phyloP scores from a whole-genome alignment of 2,797 vertebrate genomes.

The Amniataba percoides region DNA sequence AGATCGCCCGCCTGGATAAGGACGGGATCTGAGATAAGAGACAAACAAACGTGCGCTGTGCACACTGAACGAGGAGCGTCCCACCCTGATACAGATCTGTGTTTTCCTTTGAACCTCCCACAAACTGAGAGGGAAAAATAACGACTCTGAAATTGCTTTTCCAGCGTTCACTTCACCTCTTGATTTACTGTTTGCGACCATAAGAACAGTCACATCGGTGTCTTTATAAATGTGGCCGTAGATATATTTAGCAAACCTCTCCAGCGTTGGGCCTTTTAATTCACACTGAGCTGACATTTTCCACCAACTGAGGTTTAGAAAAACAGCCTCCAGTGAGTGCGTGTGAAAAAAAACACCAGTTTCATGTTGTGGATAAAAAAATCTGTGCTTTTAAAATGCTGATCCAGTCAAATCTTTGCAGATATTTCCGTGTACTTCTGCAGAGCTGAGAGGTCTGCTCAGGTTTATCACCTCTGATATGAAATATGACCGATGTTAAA shows the following conservation, averaged over 20 bases:
- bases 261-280: not conserved
- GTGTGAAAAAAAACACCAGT: not conserved
- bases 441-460: not conserved
- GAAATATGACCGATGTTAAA: not conserved
- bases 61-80: slow-evolving; percentile 21
- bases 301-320: not conserved
- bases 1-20: slow-evolving; percentile 52
- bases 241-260: not conserved
- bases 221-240: not conserved
- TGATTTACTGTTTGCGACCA: not conserved
- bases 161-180: not conserved
- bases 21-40: slow-evolving; percentile 49
- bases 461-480: not conserved
- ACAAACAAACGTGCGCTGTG: slow-evolving; percentile 47
- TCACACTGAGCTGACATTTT: slow-evolving; percentile 6
- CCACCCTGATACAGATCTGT: slow-evolving; percentile 70
- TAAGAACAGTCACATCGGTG: not conserved
- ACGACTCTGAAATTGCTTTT: not conserved
- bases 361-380: slow-evolving; percentile 2
- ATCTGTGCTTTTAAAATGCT: not conserved
- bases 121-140: slow-evolving; percentile 29
- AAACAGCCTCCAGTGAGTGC: not conserved
- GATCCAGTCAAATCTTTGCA: not conserved
- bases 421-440: not conserved
- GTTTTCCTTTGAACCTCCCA: slow-evolving; percentile 56